A percentile compares a stretch with the other conserved stretches of the same genome.
These are phyloP conservation scores for Perodicticus potto DNA, from an alignment of 2,797 vertebrate genomes.

Conservation along the genomic window DNA sequence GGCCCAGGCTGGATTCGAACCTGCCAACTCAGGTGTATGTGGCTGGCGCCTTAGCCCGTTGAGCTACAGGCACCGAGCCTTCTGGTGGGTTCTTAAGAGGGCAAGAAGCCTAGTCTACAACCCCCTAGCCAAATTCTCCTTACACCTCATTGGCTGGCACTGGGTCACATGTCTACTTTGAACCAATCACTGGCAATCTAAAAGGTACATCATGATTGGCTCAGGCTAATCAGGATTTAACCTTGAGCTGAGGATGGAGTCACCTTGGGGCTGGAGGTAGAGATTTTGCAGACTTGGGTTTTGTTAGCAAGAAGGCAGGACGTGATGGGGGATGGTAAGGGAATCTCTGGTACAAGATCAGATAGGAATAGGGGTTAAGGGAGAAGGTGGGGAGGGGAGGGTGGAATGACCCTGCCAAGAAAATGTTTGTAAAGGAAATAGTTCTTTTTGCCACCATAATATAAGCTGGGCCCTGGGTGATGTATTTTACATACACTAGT, in stretches of 20 bases:
- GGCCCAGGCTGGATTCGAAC: no score
- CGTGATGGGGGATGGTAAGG: not conserved
- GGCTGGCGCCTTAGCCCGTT: no score
- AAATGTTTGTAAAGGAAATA: not conserved
- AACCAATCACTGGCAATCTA: constrained; percentile 50
- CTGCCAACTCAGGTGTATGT: no score
- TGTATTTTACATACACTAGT: not conserved
- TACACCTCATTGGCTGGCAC: constrained; percentile 58
- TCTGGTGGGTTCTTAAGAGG: constrained; percentile 9
- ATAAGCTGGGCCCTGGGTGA: not conserved
- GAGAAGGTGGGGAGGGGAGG: not conserved
- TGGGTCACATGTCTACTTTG: constrained; percentile 61
- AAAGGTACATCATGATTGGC: constrained; percentile 61
- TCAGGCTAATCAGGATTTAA: constrained; percentile 74
- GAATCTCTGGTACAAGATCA: not conserved
- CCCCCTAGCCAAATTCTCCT: constrained; percentile 47
- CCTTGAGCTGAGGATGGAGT: constrained; percentile 80
- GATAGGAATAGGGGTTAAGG: not conserved
- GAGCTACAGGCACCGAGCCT: no score
- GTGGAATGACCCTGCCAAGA: not conserved
- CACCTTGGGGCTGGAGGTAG: constrained; percentile 78
- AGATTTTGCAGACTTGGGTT: constrained; percentile 66
- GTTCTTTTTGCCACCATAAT: not conserved
- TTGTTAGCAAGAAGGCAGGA: constrained; percentile 23
- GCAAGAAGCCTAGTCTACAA: constrained; percentile 37